Evolutionary conservation across 2,888 invertebrate species (phyloP).

Genomic region (Tetramorium bicarinatum): DNA sequence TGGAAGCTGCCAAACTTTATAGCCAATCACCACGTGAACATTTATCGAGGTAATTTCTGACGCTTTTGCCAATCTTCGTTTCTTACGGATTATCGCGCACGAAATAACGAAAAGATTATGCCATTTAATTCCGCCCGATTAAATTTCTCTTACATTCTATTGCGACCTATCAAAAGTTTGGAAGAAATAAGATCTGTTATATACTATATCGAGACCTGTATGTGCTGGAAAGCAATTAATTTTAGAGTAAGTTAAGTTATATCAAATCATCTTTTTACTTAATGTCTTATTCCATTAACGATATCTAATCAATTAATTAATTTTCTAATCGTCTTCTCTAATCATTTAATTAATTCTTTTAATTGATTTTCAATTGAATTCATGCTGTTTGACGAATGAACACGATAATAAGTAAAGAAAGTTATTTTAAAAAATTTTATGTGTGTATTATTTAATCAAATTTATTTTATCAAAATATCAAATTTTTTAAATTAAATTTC

Average conservation of each 20-base stretch:
- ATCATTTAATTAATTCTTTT: background rate
- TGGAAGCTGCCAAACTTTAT: conserved; percentile 34
- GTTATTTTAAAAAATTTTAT: background rate
- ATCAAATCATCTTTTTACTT: background rate
- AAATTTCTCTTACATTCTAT: background rate
- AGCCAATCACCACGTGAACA: background rate
- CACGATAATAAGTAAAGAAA: background rate
- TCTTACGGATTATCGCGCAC: conserved; percentile 4
- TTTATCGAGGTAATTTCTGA: conserved; percentile 18
- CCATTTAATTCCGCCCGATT: background rate
- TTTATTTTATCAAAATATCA: background rate
- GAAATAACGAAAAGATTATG: background rate
- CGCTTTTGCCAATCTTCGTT: conserved; percentile 12
- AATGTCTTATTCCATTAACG: background rate
- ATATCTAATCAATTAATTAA: background rate
- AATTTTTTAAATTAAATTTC: background rate
- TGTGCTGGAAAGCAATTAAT: background rate
- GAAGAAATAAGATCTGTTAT: background rate
- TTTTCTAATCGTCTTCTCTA: no score
- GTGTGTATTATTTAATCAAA: background rate
- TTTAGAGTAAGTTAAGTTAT: background rate
- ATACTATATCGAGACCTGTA: background rate
- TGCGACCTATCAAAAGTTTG: background rate
- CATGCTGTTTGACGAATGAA: background rate
- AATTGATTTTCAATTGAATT: background rate